A percentile compares a stretch with the other conserved stretches of the same genome.
phyloP scores from a whole-genome alignment of 2,888 invertebrate genomes.

The Mythimna pallens region DNA sequence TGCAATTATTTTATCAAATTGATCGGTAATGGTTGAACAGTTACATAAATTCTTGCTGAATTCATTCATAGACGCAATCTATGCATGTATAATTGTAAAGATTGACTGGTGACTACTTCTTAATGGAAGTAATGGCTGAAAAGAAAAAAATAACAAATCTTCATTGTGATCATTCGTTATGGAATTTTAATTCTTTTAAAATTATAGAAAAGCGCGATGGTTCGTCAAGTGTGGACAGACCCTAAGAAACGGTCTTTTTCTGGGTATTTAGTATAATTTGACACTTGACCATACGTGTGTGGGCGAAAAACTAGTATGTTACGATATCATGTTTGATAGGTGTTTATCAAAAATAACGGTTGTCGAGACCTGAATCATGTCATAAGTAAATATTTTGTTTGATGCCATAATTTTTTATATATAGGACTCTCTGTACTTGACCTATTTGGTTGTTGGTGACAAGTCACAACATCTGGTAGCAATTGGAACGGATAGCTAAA shows the following conservation, averaged over 20 bases:
- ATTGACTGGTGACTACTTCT: not conserved
- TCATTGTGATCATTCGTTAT: not conserved
- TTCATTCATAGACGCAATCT: not conserved
- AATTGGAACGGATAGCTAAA: slow-evolving; percentile 30
- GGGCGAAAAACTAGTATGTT: slow-evolving; percentile 65
- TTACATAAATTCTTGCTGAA: not conserved
- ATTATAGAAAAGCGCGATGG: not conserved
- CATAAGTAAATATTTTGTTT: slow-evolving; percentile 55
- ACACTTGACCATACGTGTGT: slow-evolving; percentile 69
- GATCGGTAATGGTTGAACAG: not conserved
- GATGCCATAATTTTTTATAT: slow-evolving; percentile 4
- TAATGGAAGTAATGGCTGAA: not conserved
- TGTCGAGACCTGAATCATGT: slow-evolving; percentile 23
- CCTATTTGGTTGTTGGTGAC: slow-evolving; percentile 34
- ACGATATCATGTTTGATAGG: slow-evolving; percentile 49
- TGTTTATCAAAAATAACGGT: slow-evolving; percentile 61
- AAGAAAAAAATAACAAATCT: not conserved
- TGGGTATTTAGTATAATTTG: slow-evolving; percentile 70
- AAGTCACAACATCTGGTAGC: slow-evolving; percentile 45
- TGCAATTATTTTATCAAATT: slow-evolving; percentile 8
- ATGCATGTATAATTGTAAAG: not conserved
- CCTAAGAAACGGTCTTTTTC: slow-evolving; percentile 67
- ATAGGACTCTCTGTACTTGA: slow-evolving; percentile 40
- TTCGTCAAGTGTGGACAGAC: slow-evolving; percentile 47
- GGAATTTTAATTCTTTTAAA: not conserved